Evolutionary conservation across 2,113 vertebrate genomes (phyloP), one percentile per base, ranked within the genome.

Genomic region (Mastomys natalensis): DNA sequence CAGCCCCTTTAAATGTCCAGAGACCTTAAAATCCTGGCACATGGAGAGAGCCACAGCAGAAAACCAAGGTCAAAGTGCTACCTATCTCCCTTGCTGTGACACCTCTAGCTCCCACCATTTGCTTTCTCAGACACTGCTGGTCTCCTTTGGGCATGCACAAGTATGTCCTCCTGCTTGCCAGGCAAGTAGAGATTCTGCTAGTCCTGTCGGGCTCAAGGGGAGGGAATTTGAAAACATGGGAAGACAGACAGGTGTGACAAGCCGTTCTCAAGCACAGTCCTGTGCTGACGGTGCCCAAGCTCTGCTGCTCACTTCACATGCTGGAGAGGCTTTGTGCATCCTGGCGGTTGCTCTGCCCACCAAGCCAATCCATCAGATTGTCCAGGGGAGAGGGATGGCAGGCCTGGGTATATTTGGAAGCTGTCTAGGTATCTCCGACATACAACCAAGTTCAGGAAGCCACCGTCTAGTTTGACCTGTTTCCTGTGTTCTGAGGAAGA

Each of bases 241-340:
- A 48, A 68, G 51, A 34, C 13, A 13, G 13, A n/a, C 34, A 43
- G 58, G 90, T 55, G 34, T 26, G 51, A 66, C 1, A 0, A 37
- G 37, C 8, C 16, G 0, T 58, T 21, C 3, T 72, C 55, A 4
- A 64, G n/a, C 26, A 40, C 6, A 13, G n/a, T 43, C n/a, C 2
- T 48, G 24, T 43, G 68, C 2, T 6, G 0, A 70, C 0, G 0
- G 13, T 64, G 43, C n/a, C 73, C 82, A 8, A n/a, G 17, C 4
- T 26, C 62, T 7, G 29, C 70, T 34, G 68, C 12, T 15, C 1
- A 0, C 37, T 7, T 0, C 11, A 37, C 51, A 19, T 64, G 1
- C 0, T 37, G 37, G 37, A 51, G 64, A 45, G 7, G 8, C 58
- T 62, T 29, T 70, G 12, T 31, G 40, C 37, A 24, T 22, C 87